Conservation (phyloP, 2,113 vertebrate species). For the Triplophysa dalaica region DNA sequence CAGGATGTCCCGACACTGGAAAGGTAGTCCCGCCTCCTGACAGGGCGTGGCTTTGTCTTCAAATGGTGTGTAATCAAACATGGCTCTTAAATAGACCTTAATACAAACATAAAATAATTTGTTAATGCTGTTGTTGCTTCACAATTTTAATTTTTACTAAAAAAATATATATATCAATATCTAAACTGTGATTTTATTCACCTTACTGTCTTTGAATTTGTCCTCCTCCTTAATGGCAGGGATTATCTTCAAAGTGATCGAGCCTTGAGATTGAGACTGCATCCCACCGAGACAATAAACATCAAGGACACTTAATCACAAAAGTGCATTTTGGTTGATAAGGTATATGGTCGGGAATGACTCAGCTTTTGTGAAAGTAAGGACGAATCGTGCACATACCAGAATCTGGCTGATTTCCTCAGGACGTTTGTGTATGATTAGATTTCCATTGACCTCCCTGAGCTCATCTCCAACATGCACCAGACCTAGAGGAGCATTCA, state of each 20-base stretch:
- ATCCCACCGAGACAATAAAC: not conserved
- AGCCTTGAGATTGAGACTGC: slow-evolving; percentile 93
- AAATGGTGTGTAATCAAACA: slow-evolving; percentile 90
- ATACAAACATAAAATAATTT: slow-evolving; percentile 16
- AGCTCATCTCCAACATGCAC: slow-evolving; percentile 94
- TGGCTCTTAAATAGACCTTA: slow-evolving; percentile 88
- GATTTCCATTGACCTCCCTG: slow-evolving; percentile 90
- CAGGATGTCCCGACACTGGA: slow-evolving; percentile 83
- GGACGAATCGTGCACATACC: slow-evolving; percentile 69
- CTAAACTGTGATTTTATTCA: slow-evolving; percentile 56
- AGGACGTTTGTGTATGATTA: slow-evolving; percentile 87
- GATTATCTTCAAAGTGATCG: slow-evolving; percentile 94
- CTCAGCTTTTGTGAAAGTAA: not conserved
- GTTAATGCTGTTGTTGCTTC: too few relatives aligned
- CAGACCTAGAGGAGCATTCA: slow-evolving; percentile 77
- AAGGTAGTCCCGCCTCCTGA: slow-evolving; percentile 92
- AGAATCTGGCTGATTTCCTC: slow-evolving; percentile 97
- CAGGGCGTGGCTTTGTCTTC: slow-evolving; percentile 94
- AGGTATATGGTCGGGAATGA: not conserved
- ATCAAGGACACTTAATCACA: slow-evolving; percentile 9
- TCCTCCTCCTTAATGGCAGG: slow-evolving; percentile 90
- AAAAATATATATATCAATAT: too few relatives aligned
- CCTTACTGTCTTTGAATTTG: slow-evolving; percentile 87
- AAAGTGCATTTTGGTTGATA: not conserved
- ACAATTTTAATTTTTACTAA: not conserved